Conservation (phyloP, 2,888 invertebrate genomes). For the Brenthis daphne region DNA sequence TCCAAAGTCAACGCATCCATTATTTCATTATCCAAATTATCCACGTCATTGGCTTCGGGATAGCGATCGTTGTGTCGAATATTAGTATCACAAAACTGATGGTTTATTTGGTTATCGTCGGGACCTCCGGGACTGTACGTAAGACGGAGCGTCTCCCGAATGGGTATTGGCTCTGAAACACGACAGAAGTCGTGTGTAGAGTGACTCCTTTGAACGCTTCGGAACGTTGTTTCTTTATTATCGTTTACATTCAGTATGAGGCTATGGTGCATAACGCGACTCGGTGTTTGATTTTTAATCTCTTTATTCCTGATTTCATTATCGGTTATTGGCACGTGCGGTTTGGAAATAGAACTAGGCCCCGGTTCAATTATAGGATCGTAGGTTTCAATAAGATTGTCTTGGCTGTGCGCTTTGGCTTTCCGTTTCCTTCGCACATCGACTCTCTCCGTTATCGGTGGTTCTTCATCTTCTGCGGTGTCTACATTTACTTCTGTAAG, state of each 20-base stretch:
- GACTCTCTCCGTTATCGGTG: constrained; percentile 8
- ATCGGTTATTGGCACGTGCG: constrained; percentile 25
- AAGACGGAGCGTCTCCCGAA: constrained; percentile 44
- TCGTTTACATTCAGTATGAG: constrained; percentile 50
- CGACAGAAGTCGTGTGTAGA: constrained; percentile 56
- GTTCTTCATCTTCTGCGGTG: constrained; percentile 42
- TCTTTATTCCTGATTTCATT: constrained; percentile 35
- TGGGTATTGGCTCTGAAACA: constrained; percentile 38
- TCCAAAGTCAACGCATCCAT: constrained; percentile 68
- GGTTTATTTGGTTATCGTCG: constrained; percentile 36
- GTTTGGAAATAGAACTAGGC: constrained; percentile 31
- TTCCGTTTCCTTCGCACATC: constrained; percentile 37
- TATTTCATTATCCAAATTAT: constrained; percentile 66
- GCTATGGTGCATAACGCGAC: constrained; percentile 56
- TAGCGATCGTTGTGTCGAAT: constrained; percentile 73
- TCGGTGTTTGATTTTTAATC: constrained; percentile 29
- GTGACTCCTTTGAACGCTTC: constrained; percentile 54
- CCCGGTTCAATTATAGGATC: constrained; percentile 34
- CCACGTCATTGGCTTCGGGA: constrained; percentile 69
- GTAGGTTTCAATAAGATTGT: constrained; percentile 41
- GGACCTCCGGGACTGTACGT: constrained; percentile 45
- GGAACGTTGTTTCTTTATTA: constrained; percentile 53
- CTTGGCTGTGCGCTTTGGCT: constrained; percentile 56
- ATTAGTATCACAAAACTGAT: constrained; percentile 64
- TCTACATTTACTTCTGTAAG: constrained; percentile 50